Evolutionary conservation across 1,140 invertebrate genomes (phyloP), one percentile per base, ranked within the genome.

Genomic region (Mycetomoellerius zeteki): DNA sequence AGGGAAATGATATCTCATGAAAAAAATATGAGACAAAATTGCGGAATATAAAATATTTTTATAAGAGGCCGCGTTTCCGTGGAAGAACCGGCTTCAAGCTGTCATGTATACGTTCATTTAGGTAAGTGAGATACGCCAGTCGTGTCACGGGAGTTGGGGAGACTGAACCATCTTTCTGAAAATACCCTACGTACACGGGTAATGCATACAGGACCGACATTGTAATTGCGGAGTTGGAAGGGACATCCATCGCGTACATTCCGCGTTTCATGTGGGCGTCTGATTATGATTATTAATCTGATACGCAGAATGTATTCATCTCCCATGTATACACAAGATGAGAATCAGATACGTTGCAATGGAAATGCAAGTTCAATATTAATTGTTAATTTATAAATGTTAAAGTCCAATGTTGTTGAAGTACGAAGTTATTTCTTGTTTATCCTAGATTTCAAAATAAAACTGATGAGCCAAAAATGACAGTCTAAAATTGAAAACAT

Each of bases 1-100:
- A 52, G 47, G n/a, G 8, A 56, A 71, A 50, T 71, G 47, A 81
- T 81, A 30, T 50, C 65, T 71, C 47, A 81, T 81, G 30, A 81
- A 81, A 81, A 81, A 81, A 81, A 81, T 81, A 81, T 81, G 64
- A 81, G 64, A 12, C 47, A 24, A 54, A 81, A 81, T 81, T 81
- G 77, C 64, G 21, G 47, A 52, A 81, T 81, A 69, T 81, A 69
- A 30, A 69, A 69, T 81, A 81, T 71, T 81, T 81, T 71, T 64
- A 71, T 71, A 69, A 69, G 77, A 81, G 21, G 2, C 16, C 52
- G 47, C 47, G 50, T 81, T 30, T 69, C 64, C 77, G 21, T 24
- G 30, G 64, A 81, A 54, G 47, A 16, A 37, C 27, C 65, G 30
- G 64, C 47, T 69, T 16, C 77, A 69, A 80, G 77, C 50, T 56